Percentiles rank a stretch among this genome's conserved stretches.
These are phyloP conservation scores for Poeciliopsis gracilis DNA, from an alignment of 2,797 vertebrate species.

Conservation along the genomic window DNA sequence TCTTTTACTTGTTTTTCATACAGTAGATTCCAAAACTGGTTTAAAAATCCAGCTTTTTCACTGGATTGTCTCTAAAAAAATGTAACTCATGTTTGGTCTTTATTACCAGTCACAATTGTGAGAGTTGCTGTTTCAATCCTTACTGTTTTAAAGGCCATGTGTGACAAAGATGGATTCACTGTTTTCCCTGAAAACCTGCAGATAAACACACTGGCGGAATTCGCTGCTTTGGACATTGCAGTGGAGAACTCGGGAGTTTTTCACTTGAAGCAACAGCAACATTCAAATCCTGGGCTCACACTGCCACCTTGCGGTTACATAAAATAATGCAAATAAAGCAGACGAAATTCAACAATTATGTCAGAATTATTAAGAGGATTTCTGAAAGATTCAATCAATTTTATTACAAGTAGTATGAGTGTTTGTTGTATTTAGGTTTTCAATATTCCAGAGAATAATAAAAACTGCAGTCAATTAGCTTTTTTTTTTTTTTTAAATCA, in stretches of 20 bases:
- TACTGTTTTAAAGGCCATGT: slow-evolving; percentile 28
- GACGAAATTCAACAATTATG: not conserved
- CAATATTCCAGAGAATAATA: not conserved
- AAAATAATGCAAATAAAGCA: slow-evolving; percentile 8
- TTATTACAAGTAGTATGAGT: not conserved
- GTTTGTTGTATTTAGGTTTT: not conserved
- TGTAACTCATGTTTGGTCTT: slow-evolving; percentile 9
- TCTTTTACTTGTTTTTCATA: not conserved
- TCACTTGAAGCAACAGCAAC: not conserved
- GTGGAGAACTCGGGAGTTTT: not conserved
- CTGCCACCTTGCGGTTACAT: slow-evolving; percentile 72
- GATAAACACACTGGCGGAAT: slow-evolving; percentile 29
- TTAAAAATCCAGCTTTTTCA: not conserved
- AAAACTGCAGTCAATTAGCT: not conserved
- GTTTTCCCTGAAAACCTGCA: slow-evolving; percentile 28
- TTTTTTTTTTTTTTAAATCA: not conserved
- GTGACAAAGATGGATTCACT: slow-evolving; percentile 26
- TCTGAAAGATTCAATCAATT: not conserved
- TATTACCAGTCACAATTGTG: slow-evolving; percentile 23
- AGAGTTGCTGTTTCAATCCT: slow-evolving; percentile 19
- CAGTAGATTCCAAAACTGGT: not conserved
- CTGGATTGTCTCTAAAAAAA: not conserved
- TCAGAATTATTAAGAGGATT: not conserved
- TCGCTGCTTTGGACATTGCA: slow-evolving; percentile 23
- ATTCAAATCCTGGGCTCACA: slow-evolving; percentile 32